Evolutionary conservation across 2,797 vertebrate genomes (phyloP).

Genomic region (Lerista edwardsae): DNA sequence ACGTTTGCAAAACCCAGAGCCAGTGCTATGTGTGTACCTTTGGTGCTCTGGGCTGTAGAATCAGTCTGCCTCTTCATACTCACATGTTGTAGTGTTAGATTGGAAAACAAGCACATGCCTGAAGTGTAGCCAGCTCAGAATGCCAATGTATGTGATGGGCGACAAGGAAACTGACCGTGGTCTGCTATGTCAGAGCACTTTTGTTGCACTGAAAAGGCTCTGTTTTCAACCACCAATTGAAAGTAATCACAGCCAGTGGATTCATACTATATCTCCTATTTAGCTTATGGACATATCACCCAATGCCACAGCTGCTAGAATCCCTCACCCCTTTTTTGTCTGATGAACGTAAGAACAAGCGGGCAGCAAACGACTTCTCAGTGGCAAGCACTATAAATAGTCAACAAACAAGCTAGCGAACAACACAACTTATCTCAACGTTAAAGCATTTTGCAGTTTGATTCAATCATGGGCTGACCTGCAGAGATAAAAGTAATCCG

Average conservation of each 20-base stretch:
- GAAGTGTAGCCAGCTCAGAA: slow-evolving; percentile 25
- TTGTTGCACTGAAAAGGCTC: slow-evolving; percentile 43
- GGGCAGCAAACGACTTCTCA: slow-evolving; percentile 44
- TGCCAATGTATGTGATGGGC: not conserved
- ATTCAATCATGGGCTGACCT: slow-evolving; percentile 9
- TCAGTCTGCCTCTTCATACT: not conserved
- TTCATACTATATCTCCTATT: slow-evolving; percentile 55
- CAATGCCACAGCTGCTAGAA: slow-evolving; percentile 55
- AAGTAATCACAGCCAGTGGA: slow-evolving; percentile 61
- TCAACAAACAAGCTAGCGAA: slow-evolving; percentile 28
- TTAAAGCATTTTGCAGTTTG: not conserved
- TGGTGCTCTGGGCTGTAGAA: no score
- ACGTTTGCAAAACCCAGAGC: no score
- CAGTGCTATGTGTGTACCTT: no score
- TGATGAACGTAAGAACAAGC: slow-evolving; percentile 51
- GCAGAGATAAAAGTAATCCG: slow-evolving; percentile 22
- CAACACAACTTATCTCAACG: slow-evolving; percentile 18
- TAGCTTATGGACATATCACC: slow-evolving; percentile 69
- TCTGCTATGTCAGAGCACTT: no score
- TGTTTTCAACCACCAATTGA: slow-evolving; percentile 49
- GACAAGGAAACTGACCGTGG: slow-evolving; percentile 56
- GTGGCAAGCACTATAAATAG: slow-evolving; percentile 38
- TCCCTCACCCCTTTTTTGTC: not conserved
- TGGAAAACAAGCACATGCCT: not conserved
- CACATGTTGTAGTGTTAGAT: slow-evolving; percentile 11